Evolutionary conservation across 2,888 invertebrate genomes (phyloP), one percentile per base, ranked within the genome.

Genomic region (Zele albiditarsus): DNA sequence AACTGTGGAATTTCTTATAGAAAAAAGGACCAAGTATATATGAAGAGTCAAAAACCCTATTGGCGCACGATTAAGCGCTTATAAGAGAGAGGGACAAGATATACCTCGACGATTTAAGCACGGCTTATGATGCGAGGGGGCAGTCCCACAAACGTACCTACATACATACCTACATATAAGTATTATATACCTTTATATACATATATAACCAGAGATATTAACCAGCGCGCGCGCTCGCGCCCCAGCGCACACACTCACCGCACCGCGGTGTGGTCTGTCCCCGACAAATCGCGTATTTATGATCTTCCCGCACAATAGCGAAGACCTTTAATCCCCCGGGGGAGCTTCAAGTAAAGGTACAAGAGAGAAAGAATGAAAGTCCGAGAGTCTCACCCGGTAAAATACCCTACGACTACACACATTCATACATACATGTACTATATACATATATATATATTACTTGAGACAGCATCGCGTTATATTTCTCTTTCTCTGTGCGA

Each of bases 241-340:
- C 67, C 77, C 62, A 57, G 63, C 74, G 62, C 49, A 62, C 42
- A 33, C 49, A 63, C 63, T 20, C 33, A 58, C 25, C 69, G 38
- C 60, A 25, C 65, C 78, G 78, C 81, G 77, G 84, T 84, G 84
- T 83, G 83, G 84, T 84, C 85, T 82, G 82, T 81, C 82, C 81
- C 81, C 82, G 86, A 87, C 88, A 88, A 88, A 88, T 88, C 87
- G 86, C 82, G 82, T 88, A 87, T 88, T 88, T 88, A 88, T 82
- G 88, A 85, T 85, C 84, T 81, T 75, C 78, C 79, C 71, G 81
- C 82, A 86, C 86, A 87, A 87, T 86, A 83, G 83, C 65, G 81
- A 77, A 77, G 83, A 84, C 83, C 87, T 87, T 87, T 86, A 87
- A 86, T 86, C 84, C 85, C 78, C 78, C 77, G 75, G 71, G 72